A percentile compares a stretch with the other conserved stretches of the same genome.
Evolutionary conservation across 2,113 vertebrate genomes (phyloP).

Genomic region (Alouatta palliata): DNA sequence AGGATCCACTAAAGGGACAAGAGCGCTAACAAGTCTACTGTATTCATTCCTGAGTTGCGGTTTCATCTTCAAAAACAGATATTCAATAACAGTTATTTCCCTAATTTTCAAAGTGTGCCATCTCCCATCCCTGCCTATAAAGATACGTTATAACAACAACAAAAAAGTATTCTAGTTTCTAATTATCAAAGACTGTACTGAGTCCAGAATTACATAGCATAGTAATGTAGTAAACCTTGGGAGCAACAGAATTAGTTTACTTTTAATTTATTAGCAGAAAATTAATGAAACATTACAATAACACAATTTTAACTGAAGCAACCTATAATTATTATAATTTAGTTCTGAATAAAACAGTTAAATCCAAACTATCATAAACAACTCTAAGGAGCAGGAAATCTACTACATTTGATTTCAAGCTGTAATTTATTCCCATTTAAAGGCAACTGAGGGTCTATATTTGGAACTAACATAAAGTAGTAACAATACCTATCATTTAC

Average conservation of each 20-base stretch:
- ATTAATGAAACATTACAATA: not conserved
- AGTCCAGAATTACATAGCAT: not conserved
- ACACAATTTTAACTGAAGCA: not conserved
- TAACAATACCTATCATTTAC: not conserved
- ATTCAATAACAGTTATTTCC: not conserved
- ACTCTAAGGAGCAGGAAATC: not conserved
- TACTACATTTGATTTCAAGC: not conserved
- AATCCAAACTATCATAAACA: constrained; percentile 12
- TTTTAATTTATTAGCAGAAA: constrained; percentile 22
- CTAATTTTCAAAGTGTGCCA: not conserved
- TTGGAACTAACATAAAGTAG: not conserved
- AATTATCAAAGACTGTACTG: not conserved
- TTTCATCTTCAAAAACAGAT: not conserved
- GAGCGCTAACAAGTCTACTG: not conserved
- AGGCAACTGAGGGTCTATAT: not conserved
- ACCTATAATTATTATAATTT: not conserved
- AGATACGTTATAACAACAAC: not conserved
- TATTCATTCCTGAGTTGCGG: not conserved
- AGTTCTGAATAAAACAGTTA: constrained; percentile 24
- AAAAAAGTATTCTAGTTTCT: not conserved
- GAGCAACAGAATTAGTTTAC: not conserved
- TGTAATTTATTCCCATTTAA: constrained; percentile 20
- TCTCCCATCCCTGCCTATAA: not conserved
- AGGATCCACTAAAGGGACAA: not conserved
- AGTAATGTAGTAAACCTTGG: not conserved